Conservation (phyloP, 2,797 vertebrate species). For the Aselliscus stoliczkanus region DNA sequence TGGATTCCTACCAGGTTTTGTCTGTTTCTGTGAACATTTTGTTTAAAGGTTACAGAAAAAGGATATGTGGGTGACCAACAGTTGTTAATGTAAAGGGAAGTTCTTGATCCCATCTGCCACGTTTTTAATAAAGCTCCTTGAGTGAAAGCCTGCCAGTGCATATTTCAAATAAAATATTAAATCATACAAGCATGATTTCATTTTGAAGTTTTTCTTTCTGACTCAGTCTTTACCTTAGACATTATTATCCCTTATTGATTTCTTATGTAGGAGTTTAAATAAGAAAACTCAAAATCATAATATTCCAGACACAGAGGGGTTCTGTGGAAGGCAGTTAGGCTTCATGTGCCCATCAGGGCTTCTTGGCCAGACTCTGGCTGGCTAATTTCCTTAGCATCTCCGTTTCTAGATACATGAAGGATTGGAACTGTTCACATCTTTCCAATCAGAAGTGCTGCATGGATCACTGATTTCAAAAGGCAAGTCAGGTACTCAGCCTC, state of each 20-base stretch:
- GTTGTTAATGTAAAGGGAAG: not conserved
- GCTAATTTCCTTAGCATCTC: conserved; percentile 53
- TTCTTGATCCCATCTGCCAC: not conserved
- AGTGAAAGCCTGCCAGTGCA: not conserved
- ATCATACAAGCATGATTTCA: not conserved
- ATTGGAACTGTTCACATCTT: conserved; percentile 53
- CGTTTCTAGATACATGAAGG: conserved; percentile 48
- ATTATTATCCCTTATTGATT: not conserved
- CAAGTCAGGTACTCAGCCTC: conserved; percentile 44
- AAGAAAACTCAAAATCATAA: not conserved
- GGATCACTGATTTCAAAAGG: conserved; percentile 62
- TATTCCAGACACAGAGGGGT: not conserved
- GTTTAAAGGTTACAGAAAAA: not conserved
- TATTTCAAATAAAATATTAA: conserved; percentile 17
- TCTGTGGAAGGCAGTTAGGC: not conserved
- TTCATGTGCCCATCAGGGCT: not conserved
- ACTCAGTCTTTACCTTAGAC: not conserved
- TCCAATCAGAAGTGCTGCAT: conserved; percentile 53
- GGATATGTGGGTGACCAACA: not conserved
- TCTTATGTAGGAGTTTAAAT: not conserved
- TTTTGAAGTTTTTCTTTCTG: not conserved
- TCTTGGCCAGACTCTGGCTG: not conserved
- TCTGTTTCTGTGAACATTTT: not conserved
- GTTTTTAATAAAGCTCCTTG: not conserved
- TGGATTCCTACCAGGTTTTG: not conserved